These are phyloP conservation scores for Mastacembelus armatus DNA, from an alignment of 2,797 vertebrate genomes.

Conservation along the genomic window DNA sequence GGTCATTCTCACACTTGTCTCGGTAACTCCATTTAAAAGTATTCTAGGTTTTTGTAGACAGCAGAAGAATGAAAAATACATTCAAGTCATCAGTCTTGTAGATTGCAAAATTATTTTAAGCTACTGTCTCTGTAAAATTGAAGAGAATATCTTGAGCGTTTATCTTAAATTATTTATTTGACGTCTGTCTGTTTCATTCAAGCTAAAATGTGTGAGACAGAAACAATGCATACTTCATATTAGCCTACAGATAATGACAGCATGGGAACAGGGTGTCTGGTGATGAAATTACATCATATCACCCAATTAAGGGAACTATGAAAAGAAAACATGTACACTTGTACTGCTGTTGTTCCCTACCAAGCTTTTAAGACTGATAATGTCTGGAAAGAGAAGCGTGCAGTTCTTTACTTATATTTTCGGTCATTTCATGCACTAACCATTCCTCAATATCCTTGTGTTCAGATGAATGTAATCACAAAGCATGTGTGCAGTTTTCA, in stretches of 20 bases:
- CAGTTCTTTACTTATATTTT: constrained; percentile 10
- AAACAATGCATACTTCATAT: not conserved
- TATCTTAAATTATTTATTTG: constrained; percentile 15
- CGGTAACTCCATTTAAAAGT: constrained; percentile 2
- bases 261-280: constrained; percentile 3
- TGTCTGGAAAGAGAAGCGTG: constrained; percentile 24
- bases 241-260: constrained; percentile 19
- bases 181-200: constrained; percentile 4
- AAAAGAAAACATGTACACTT: constrained; percentile 6
- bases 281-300: constrained; percentile 35
- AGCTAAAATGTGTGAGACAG: not conserved
- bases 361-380: constrained; percentile 13
- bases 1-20: constrained; percentile 1
- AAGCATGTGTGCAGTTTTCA: constrained; percentile 17
- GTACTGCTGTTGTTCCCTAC: constrained; percentile 1
- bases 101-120: not conserved
- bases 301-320: constrained; percentile 7
- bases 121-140: not conserved
- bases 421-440: constrained; percentile 24
- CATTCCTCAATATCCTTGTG: not conserved
- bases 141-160: not conserved
- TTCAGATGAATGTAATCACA: constrained; percentile 29
- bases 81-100: not conserved
- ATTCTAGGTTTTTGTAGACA: constrained; percentile 5
- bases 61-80: constrained; percentile 5